Percentiles rank a stretch among this genome's conserved stretches.
phyloP scores from a whole-genome alignment of 2,888 invertebrate species.

The Endomychus coccineus region DNA sequence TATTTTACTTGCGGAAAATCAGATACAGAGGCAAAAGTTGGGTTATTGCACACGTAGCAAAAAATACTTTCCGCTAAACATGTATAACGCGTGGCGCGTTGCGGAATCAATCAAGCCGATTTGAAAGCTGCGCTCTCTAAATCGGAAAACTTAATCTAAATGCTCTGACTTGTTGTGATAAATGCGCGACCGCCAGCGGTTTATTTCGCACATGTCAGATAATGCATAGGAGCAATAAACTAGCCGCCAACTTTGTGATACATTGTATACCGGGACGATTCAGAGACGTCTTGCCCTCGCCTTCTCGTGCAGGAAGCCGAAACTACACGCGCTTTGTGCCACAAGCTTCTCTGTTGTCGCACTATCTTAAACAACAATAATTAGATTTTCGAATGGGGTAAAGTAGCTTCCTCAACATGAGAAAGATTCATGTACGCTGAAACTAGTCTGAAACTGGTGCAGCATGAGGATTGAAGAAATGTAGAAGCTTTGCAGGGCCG shows the following conservation, averaged over 20 bases:
- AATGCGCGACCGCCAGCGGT: slow-evolving; percentile 33
- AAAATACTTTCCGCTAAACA: slow-evolving; percentile 25
- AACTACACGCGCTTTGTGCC: too few species aligned
- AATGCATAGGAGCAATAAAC: slow-evolving; percentile 33
- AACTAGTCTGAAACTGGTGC: too few species aligned
- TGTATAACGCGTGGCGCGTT: slow-evolving; percentile 32
- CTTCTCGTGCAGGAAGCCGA: too few species aligned
- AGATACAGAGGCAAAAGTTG: background rate
- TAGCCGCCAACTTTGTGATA: slow-evolving; percentile 34
- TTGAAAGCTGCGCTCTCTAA: slow-evolving; percentile 31
- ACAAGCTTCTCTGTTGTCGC: too few species aligned
- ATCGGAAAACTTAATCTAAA: slow-evolving; percentile 37
- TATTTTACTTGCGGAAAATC: too few species aligned
- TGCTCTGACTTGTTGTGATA: slow-evolving; percentile 35
- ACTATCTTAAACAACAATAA: too few species aligned
- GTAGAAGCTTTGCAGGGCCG: too few species aligned
- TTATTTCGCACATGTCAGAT: slow-evolving; percentile 37
- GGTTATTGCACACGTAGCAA: slow-evolving; percentile 14
- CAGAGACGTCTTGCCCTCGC: background rate
- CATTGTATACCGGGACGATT: slow-evolving; percentile 28
- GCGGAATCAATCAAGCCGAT: slow-evolving; percentile 33
- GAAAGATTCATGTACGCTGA: too few species aligned
- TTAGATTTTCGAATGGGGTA: too few species aligned
- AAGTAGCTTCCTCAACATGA: too few species aligned
- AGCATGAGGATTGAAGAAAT: too few species aligned